phyloP scores from a whole-genome alignment of 2,888 invertebrate genomes.

The Opisthograptis luteolata region DNA sequence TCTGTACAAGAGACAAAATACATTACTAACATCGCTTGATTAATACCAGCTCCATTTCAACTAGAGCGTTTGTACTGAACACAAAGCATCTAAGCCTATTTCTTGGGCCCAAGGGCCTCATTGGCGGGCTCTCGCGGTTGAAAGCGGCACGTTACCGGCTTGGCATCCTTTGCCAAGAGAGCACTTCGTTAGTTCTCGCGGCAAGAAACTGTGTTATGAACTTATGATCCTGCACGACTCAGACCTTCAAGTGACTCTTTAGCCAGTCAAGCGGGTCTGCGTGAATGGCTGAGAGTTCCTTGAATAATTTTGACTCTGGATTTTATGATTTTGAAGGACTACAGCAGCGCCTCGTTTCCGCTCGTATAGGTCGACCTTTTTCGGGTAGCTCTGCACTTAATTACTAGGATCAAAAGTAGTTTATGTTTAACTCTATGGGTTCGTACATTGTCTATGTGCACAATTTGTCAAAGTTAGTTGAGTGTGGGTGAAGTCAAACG shows the following conservation, averaged over 20 bases:
- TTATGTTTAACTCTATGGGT: too few species aligned
- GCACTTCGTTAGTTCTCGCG: conserved; percentile 62
- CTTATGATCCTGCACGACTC: conserved; percentile 63
- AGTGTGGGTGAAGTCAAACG: too few species aligned
- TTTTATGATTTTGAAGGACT: neutral
- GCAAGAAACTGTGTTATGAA: conserved; percentile 56
- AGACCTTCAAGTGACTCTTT: conserved; percentile 24
- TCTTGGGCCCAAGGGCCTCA: conserved; percentile 20
- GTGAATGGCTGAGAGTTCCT: conserved; percentile 3
- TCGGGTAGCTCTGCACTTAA: too few species aligned
- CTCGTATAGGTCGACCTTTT: too few species aligned
- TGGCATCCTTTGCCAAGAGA: conserved; percentile 53
- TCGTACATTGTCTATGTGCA: too few species aligned
- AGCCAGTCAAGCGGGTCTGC: conserved; percentile 23
- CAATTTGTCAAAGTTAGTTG: too few species aligned
- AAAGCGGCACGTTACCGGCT: conserved; percentile 51
- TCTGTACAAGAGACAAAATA: neutral
- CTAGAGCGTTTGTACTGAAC: too few species aligned
- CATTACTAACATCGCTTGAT: neutral
- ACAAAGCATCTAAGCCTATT: conserved; percentile 14
- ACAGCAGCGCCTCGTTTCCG: too few species aligned
- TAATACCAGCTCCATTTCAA: neutral
- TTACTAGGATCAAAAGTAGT: too few species aligned
- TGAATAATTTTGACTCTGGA: neutral
- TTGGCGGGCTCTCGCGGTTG: conserved; percentile 43